Conservation (phyloP, 2,113 vertebrate species). For the Podiceps cristatus region DNA sequence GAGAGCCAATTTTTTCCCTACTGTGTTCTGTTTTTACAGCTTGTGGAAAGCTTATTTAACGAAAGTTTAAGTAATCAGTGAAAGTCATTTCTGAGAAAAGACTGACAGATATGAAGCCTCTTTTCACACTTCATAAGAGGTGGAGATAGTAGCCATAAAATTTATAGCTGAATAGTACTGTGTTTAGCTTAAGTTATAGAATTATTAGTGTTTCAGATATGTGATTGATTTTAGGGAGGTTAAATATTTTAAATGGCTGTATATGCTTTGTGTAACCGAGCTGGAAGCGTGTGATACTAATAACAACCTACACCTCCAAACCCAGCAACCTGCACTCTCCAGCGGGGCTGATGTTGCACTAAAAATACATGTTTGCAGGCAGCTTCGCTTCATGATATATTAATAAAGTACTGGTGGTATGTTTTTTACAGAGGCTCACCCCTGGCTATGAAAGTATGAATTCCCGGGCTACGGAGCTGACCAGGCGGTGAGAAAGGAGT, state of each 20-base stretch:
- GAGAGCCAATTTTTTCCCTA: conserved; percentile 66
- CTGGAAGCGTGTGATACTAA: not conserved
- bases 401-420: not conserved
- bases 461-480: not conserved
- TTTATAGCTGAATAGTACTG: conserved; percentile 40
- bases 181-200: conserved; percentile 53
- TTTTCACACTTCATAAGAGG: conserved; percentile 70
- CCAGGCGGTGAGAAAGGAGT: not conserved
- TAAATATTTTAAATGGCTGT: not conserved
- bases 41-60: conserved; percentile 72
- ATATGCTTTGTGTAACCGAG: not conserved
- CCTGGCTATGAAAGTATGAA: not conserved
- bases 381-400: conserved; percentile 1
- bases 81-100: conserved; percentile 69
- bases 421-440: not conserved
- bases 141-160: conserved; percentile 67
- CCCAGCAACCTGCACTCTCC: not conserved
- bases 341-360: not conserved
- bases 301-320: not conserved
- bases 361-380: conserved; percentile 38
- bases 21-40: conserved; percentile 73
- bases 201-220: conserved; percentile 28
- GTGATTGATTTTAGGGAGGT: not conserved
- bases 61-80: conserved; percentile 70
- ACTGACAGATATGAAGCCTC: conserved; percentile 71